A percentile compares a stretch with the other conserved stretches of the same genome.
These are phyloP conservation scores for Acanthopagrus latus DNA, from an alignment of 2,797 vertebrate genomes.

Conservation along the genomic window DNA sequence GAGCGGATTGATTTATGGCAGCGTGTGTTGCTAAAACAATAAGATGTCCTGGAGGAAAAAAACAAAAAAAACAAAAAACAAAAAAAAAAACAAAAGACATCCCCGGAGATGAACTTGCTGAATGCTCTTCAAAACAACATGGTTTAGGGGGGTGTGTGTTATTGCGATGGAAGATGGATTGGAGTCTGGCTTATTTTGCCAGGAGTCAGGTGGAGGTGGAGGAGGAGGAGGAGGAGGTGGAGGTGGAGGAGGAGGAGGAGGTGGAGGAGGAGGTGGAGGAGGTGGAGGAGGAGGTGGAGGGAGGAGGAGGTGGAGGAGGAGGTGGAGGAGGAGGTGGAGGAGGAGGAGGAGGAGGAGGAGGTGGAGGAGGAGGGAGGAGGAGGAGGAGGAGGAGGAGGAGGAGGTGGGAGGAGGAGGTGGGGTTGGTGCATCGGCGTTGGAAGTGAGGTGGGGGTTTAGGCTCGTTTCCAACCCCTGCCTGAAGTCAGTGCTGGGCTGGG, in stretches of 20 bases:
- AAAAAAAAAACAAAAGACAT: constrained; percentile 42
- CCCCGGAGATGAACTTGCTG: constrained; percentile 67
- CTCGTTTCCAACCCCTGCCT: constrained; percentile 84
- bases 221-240: background rate
- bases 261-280: background rate
- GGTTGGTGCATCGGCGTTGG: constrained; percentile 45
- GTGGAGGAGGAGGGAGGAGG: too few species aligned
- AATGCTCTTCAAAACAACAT: constrained; percentile 58
- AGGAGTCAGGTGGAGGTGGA: constrained; percentile 70
- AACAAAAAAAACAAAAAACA: constrained; percentile 29
- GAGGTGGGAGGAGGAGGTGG: background rate
- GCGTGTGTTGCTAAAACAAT: constrained; percentile 69
- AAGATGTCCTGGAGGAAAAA: constrained; percentile 25
- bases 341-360: background rate
- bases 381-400: background rate
- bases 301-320: constrained; percentile 6
- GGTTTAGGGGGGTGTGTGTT: constrained; percentile 58
- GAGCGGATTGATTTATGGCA: constrained; percentile 53
- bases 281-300: too few species aligned
- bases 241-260: background rate
- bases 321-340: too few species aligned
- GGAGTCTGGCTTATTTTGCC: constrained; percentile 90
- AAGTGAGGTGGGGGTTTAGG: constrained; percentile 48
- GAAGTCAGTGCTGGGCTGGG: constrained; percentile 81
- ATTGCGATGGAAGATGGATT: constrained; percentile 88